Percentiles rank a stretch among this genome's conserved stretches.
These are phyloP conservation scores for Trochalopteron elliotii DNA, from an alignment of 2,113 vertebrate genomes.

Conservation along the genomic window DNA sequence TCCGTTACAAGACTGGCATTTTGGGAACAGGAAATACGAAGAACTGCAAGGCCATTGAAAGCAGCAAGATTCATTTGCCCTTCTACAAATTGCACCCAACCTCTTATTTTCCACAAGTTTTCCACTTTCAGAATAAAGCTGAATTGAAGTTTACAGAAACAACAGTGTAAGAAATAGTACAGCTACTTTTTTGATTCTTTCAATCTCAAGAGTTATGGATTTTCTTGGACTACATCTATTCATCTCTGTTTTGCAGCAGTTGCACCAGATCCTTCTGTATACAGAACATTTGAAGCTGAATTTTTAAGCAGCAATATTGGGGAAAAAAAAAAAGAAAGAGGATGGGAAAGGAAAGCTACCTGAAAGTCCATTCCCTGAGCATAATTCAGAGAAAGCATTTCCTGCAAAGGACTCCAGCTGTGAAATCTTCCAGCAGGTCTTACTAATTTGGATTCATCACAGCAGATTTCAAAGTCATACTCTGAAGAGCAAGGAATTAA, in stretches of 20 bases:
- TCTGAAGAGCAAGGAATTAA: not conserved
- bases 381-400: not conserved
- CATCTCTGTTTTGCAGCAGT: not conserved
- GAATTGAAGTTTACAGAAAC: not conserved
- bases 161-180: not conserved
- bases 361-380: not conserved
- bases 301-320: not conserved
- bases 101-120: not conserved
- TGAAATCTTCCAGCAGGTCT: not conserved
- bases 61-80: not conserved
- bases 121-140: not conserved
- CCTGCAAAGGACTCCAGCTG: not conserved
- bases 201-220: not conserved
- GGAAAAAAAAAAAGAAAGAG: rapidly evolving
- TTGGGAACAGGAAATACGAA: rapidly evolving
- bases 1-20: not conserved
- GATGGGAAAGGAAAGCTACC: not conserved
- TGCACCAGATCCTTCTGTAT: not conserved
- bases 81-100: not conserved
- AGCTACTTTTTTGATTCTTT: not conserved
- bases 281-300: not conserved
- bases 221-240: not conserved
- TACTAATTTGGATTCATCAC: not conserved
- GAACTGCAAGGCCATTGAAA: not conserved
- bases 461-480: not conserved